Evolutionary conservation across 2,797 vertebrate genomes (phyloP), one percentile per base, ranked within the genome.

Genomic region (Dipus sagitta): DNA sequence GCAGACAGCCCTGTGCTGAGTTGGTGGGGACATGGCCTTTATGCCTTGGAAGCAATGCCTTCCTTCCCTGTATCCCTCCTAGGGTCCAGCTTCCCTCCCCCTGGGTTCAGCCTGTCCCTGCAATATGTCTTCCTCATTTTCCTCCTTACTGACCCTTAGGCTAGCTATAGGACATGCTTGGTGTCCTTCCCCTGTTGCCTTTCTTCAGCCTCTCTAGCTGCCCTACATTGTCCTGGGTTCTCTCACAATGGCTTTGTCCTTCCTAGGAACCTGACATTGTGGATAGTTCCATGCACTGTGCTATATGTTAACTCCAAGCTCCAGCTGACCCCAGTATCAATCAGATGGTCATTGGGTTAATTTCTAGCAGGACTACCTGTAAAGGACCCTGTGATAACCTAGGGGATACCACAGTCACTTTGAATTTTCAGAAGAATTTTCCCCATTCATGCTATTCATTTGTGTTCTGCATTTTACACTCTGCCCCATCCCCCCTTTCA

Each of bases 261-360:
- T 20, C 47, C 26, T 17, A 12, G 11, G 26, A n/a, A 65, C 24
- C 34, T 47, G 81, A 26, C 34, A 2, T 0, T 4, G 42, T n/a
- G 42, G 28, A n/a, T 23, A 9, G 62, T 7, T 17, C 17, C 3
- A 18, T 0, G 5, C 3, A 4, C 54, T 1, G 14, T n/a, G 17
- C 38, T 60, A n/a, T 38, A 10, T 30, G 0, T 14, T 1, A 24
- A 17, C n/a, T n/a, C 38, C 58, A 30, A n/a, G 3, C 58, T 38
- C 18, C 70, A 9, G 70, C 32, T 26, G 20, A 34, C 81, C 11
- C 42, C 20, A 3, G 38, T 54, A 8, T 18, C 4, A 1, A n/a
- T 7, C 13, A 2, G 18, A 47, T 23, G 6, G 65, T 9, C 47
- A 13, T 58, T 15, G 15, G 38, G 52, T 21, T 17, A n/a, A 32